Evolutionary conservation across 2,113 vertebrate species (phyloP), one percentile per base, ranked within the genome.

Genomic region (Pachyramphus minor): DNA sequence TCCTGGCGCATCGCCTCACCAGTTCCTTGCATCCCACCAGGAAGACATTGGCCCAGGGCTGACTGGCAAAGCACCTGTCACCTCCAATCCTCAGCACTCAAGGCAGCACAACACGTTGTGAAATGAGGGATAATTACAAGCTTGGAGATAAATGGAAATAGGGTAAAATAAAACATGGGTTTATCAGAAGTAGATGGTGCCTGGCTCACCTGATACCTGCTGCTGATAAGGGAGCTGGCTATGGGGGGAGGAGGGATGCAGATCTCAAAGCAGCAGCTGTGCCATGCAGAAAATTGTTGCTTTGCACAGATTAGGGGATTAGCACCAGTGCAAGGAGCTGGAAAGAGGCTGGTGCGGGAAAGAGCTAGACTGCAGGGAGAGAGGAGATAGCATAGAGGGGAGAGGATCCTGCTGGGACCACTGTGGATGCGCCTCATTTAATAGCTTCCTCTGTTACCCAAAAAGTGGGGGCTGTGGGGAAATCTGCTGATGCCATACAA

Each of bases 271-370:
- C 92, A 81, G 76, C 62, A 2, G 0, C 91, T 74, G 76, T 89
- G 80, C 94, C 80, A 59, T 6, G 39, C 76, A 93, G 91, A 93
- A 95, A 95, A 95, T 89, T 83, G 76, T 93, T 89, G 93, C 93
- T 93, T 81, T 92, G 80, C 69, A 60, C 94, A 95, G 95, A 97
- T 97, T 96, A 97, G 24, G 93, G 93, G 96, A 97, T 97, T 97
- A 96, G 64, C 91, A 96, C 80, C 76, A 89, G 89, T 12, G 25
- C 39, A 9, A 90, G 22, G 76, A 92, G 80, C 93, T 72, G 89
- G 86, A 90, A 95, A 64, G 11, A 93, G 87, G 67, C 84, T 94
- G 94, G 24, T 73, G 87, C 7, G 30, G 85, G 87, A 96, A 94
- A 74, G 59, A 90, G 62, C 27, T 47, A 33, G 74, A 53, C 80